Evolutionary conservation across 2,113 vertebrate species (phyloP), one percentile per base, ranked within the genome.

Genomic region (Nanorana parkeri): DNA sequence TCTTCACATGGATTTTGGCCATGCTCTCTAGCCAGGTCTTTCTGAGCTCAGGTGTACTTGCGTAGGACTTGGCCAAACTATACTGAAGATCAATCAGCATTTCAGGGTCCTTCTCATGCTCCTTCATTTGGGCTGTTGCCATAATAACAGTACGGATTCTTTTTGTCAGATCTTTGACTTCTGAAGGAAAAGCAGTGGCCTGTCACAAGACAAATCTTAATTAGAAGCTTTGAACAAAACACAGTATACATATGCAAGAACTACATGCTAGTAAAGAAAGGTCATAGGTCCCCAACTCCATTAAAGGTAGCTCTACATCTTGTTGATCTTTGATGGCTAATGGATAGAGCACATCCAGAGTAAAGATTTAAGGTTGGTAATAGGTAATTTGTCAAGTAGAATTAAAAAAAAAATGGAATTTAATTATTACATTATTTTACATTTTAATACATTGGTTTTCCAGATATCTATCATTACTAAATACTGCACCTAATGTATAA

Each of bases 1-100:
- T 98, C 89, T 98, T 99, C 0, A 96, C 83, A 16, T 99, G 98
- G 5, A 98, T 97, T 81, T 97, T 95, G 63, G 97, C 97, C 97
- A 99, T 99, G 86, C 97, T 99, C 89, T 99, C 96, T 66, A 99
- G 90, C 98, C 98, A 99, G 0, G 98, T 99, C 21, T 98, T 96
- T 19, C 98, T 91, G 26, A 99, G 96, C 84, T 99, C 98, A 0
- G 98, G 97, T 0, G 98, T 99, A 86, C 97, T 99, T 85, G 98
- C 97, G 0, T 99, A 99, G 41, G 98, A 99, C 66, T 96, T 96
- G 68, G 97, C 97, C 87, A 99, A 92, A 78, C 97, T 99, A 90
- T 98, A 98, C 87, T 99, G 97, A 3, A 99, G 94, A 88, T 99
- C 97, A 67, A 98, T 89, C 81, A 99, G 81, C 97, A 99, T 99